Conservation (phyloP, 1,140 invertebrate species). For the Drosophila subobscura region DNA sequence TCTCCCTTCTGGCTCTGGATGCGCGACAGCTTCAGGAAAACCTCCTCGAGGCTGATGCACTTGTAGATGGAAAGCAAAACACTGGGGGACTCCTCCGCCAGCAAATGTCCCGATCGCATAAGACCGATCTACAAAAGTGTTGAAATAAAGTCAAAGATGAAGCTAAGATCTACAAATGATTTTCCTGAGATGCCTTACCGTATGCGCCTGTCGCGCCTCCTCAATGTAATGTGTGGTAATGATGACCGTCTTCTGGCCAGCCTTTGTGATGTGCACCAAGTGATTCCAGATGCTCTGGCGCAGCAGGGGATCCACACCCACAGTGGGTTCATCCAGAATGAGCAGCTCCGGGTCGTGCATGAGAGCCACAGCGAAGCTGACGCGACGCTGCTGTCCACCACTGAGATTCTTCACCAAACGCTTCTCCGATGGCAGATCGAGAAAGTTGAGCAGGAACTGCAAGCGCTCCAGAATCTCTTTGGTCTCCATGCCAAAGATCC, state of each 20-base stretch:
- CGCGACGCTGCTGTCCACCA: conserved; percentile 95
- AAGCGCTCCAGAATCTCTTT: conserved; percentile 91
- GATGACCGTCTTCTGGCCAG: conserved; percentile 93
- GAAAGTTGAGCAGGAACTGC: conserved; percentile 94
- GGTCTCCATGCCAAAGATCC: conserved; percentile 95
- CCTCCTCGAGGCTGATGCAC: conserved; percentile 94
- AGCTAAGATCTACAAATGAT: conserved; percentile 9
- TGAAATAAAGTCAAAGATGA: conserved; percentile 30
- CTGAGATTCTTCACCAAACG: conserved; percentile 95
- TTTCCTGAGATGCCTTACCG: conserved; percentile 85
- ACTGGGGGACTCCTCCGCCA: conserved; percentile 96
- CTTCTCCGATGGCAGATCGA: conserved; percentile 93
- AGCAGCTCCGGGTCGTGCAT: conserved; percentile 96
- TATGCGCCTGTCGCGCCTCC: conserved; percentile 94
- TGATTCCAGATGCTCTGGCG: conserved; percentile 97
- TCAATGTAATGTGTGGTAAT: conserved; percentile 98
- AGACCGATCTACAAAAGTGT: conserved; percentile 90
- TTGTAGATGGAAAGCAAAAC: conserved; percentile 92
- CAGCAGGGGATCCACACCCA: conserved; percentile 95
- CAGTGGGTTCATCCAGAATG: conserved; percentile 97
- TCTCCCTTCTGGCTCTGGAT: conserved; percentile 85
- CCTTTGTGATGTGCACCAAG: conserved; percentile 92
- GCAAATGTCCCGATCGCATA: conserved; percentile 94
- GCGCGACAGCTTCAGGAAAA: conserved; percentile 94
- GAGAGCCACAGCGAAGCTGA: conserved; percentile 95